Evolutionary conservation across 2,888 invertebrate genomes (phyloP).

Genomic region (Drosophila anceps): DNA sequence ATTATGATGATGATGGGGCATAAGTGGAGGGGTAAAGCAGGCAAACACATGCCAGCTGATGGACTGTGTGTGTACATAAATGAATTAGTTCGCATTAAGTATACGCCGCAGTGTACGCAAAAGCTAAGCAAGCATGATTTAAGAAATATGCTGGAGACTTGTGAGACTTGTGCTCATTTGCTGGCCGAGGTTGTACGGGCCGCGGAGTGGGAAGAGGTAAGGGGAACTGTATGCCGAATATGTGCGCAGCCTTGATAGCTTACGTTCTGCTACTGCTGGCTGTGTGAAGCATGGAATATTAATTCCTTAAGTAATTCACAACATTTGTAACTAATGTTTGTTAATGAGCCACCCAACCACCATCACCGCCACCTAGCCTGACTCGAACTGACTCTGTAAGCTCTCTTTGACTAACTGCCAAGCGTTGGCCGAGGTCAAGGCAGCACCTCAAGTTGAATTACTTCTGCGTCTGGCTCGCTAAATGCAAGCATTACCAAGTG

Average conservation of each 20-base stretch:
- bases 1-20: slow-evolving; percentile 45
- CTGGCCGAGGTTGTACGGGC: neutral
- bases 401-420: slow-evolving; percentile 49
- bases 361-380: neutral
- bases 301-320: slow-evolving; percentile 82
- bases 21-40: slow-evolving; percentile 6
- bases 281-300: slow-evolving; percentile 76
- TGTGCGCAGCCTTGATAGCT: slow-evolving; percentile 57
- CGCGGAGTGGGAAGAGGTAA: neutral
- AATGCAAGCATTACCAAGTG: slow-evolving; percentile 70
- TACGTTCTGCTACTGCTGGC: slow-evolving; percentile 40
- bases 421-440: slow-evolving; percentile 69
- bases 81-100: slow-evolving; percentile 80
- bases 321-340: slow-evolving; percentile 82
- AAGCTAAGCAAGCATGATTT: slow-evolving; percentile 66
- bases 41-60: slow-evolving; percentile 33
- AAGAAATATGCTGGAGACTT: slow-evolving; percentile 52
- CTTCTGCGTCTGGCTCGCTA: slow-evolving; percentile 50
- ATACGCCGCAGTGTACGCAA: slow-evolving; percentile 58
- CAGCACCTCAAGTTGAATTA: slow-evolving; percentile 43
- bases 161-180: slow-evolving; percentile 43
- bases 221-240: neutral
- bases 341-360: slow-evolving; percentile 64
- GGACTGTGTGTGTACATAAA: slow-evolving; percentile 57
- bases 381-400: slow-evolving; percentile 2